A percentile compares a stretch with the other conserved stretches of the same genome.
Evolutionary conservation across 2,113 vertebrate species (phyloP).

Genomic region (Eupsittula cactorum): DNA sequence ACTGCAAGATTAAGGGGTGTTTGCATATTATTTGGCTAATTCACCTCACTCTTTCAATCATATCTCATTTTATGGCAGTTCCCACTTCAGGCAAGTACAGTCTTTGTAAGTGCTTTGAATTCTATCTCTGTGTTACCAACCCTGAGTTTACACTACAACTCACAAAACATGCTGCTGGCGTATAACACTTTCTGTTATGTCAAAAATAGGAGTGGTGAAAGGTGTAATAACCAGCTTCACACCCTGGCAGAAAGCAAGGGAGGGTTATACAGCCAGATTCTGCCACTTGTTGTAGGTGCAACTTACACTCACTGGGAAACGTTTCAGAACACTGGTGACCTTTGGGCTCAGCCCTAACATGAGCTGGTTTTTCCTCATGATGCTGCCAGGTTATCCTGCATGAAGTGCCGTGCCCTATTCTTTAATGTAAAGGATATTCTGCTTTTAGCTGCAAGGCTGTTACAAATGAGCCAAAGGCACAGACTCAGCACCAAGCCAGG

Average conservation of each 20-base stretch:
- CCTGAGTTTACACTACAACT: background rate
- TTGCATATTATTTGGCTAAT: background rate
- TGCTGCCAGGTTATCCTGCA: background rate
- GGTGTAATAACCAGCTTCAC: background rate
- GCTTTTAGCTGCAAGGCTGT: background rate
- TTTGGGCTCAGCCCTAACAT: background rate
- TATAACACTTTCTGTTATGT: background rate
- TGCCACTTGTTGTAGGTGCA: background rate
- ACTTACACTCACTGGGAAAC: background rate
- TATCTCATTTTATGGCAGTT: background rate
- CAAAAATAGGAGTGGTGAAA: background rate
- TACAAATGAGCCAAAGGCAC: background rate
- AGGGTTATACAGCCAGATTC: background rate
- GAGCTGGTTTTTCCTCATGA: background rate
- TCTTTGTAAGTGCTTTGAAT: background rate
- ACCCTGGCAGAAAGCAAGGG: background rate
- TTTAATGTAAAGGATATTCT: background rate
- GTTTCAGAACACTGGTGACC: background rate
- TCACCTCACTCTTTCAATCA: background rate
- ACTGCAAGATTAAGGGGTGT: constrained; percentile 42
- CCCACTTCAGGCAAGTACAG: background rate
- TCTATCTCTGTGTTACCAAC: background rate
- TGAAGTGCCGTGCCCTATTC: background rate
- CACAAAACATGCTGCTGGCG: background rate
- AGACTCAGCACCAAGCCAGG: background rate